Conservation (phyloP, 2,113 vertebrate genomes). For the Rhipidura dahli region DNA sequence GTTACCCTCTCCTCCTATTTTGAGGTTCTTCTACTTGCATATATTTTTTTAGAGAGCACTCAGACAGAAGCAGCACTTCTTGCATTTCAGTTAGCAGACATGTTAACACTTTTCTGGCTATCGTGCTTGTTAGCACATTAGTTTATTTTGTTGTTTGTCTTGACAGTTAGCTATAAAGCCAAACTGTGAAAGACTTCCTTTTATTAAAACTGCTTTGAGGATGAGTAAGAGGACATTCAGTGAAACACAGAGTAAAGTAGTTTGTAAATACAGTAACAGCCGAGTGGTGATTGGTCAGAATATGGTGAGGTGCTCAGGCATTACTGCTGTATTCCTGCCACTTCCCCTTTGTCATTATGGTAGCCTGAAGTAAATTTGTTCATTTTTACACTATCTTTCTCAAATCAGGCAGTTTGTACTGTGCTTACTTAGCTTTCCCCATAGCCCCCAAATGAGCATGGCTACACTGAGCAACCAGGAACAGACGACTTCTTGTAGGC, state of each 20-base stretch:
- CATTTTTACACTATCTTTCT: not conserved
- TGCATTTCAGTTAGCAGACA: not conserved
- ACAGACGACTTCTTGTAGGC: not conserved
- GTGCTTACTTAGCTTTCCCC: not conserved
- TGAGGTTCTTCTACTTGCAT: not conserved
- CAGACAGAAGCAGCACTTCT: not conserved
- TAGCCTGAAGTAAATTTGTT: not conserved
- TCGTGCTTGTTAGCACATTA: not conserved
- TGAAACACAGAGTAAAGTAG: not conserved
- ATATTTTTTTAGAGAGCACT: not conserved
- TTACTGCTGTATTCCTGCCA: not conserved
- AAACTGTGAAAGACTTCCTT: not conserved
- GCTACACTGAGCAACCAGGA: not conserved
- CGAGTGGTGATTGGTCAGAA: not conserved
- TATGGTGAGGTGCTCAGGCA: not conserved
- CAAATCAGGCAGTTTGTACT: not conserved
- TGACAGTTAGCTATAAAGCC: not conserved
- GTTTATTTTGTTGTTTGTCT: not conserved
- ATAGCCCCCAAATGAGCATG: not conserved
- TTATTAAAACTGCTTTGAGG: not conserved
- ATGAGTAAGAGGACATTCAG: not conserved
- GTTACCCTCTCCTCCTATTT: not conserved
- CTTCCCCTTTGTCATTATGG: not conserved
- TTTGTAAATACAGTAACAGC: not conserved
- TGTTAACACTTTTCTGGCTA: not conserved